phyloP scores from a whole-genome alignment of 2,797 vertebrate species.

The Tinamus major region DNA sequence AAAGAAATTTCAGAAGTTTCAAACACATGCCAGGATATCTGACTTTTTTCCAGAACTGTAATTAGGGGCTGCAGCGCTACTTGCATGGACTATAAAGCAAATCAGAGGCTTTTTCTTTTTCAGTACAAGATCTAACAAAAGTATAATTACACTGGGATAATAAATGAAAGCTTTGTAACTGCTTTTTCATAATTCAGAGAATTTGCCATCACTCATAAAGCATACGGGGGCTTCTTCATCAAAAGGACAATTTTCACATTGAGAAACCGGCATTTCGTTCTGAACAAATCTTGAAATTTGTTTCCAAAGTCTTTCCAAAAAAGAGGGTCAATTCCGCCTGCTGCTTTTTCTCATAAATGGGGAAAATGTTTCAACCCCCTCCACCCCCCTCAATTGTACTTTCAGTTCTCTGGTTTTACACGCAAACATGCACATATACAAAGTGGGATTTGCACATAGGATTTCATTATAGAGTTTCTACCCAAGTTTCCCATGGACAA shows the following conservation, averaged over 20 bases:
- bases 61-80: conserved; percentile 47
- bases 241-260: background rate
- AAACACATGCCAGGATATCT: conserved; percentile 44
- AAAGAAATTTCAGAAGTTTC: conserved; percentile 59
- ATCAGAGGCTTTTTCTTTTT: conserved; percentile 11
- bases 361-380: background rate
- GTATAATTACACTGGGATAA: background rate
- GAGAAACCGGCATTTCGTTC: background rate
- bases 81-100: conserved; percentile 66
- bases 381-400: background rate
- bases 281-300: background rate
- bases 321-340: background rate
- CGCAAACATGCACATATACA: accelerated
- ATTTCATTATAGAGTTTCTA: background rate
- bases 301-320: background rate
- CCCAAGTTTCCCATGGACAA: background rate
- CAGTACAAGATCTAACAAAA: background rate
- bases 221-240: background rate
- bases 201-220: background rate
- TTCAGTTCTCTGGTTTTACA: background rate
- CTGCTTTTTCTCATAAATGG: background rate
- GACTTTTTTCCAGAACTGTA: conserved; percentile 67
- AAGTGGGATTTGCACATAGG: background rate
- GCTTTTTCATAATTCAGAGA: conserved; percentile 38
- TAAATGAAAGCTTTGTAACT: background rate